A percentile compares a stretch with the other conserved stretches of the same genome.
These are phyloP conservation scores for Trissoscelio sp. DNA, from an alignment of 2,888 invertebrate genomes.

Conservation along the genomic window DNA sequence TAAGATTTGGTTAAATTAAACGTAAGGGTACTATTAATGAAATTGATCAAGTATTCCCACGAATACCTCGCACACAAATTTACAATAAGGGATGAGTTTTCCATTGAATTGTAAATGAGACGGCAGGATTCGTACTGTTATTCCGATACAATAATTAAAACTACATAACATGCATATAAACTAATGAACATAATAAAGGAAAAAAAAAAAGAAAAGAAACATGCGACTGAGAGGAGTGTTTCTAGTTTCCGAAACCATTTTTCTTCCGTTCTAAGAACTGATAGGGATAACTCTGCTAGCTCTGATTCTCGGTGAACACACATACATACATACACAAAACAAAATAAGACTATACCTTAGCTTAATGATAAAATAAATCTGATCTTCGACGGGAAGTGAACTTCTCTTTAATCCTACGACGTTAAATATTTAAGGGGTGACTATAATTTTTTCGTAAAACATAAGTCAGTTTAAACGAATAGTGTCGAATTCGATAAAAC, in stretches of 20 bases:
- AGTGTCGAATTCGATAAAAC: conserved; percentile 12
- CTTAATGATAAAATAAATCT: conserved; percentile 41
- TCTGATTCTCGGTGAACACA: conserved; percentile 29
- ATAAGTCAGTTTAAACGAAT: conserved; percentile 32
- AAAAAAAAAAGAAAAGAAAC: background rate
- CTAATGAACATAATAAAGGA: too few species aligned
- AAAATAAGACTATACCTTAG: conserved; percentile 33
- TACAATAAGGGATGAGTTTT: conserved; percentile 47
- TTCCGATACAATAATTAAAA: conserved; percentile 7
- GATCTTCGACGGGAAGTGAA: conserved; percentile 16
- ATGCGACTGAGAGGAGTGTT: conserved; percentile 39
- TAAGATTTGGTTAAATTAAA: conserved; percentile 27
- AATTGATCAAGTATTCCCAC: conserved; percentile 47
- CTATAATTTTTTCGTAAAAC: conserved; percentile 31
- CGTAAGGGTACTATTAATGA: conserved; percentile 44
- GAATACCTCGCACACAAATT: conserved; percentile 55
- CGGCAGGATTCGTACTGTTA: conserved; percentile 8
- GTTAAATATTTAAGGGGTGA: conserved; percentile 35
- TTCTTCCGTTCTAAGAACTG: conserved; percentile 53
- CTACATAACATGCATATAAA: conserved; percentile 6
- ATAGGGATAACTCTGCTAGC: conserved; percentile 21
- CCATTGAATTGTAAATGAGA: conserved; percentile 16
- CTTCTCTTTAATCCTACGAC: conserved; percentile 28
- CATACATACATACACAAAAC: conserved; percentile 24
- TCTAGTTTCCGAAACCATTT: conserved; percentile 17